These are phyloP conservation scores for Coremacera marginata DNA, from an alignment of 2,888 invertebrate genomes.

Conservation along the genomic window DNA sequence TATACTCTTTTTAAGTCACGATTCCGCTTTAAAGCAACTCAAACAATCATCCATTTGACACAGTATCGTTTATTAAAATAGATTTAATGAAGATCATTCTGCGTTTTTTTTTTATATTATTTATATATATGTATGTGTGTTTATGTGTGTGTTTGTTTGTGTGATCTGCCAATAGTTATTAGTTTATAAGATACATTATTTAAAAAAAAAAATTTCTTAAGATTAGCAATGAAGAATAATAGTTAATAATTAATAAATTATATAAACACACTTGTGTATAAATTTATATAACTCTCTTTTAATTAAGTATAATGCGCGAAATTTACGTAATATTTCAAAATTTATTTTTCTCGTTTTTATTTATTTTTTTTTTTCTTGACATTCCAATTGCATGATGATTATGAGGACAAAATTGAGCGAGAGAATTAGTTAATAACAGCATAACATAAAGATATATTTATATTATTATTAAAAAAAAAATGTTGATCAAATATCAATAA, in stretches of 20 bases:
- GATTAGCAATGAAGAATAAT: constrained; percentile 36
- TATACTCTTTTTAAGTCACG: too few relatives aligned
- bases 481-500: constrained; percentile 30
- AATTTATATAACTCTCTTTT: constrained; percentile 7
- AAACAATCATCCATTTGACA: constrained; percentile 34
- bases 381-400: not conserved
- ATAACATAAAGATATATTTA: constrained; percentile 19
- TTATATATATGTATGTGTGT: constrained; percentile 30
- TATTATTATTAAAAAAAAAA: constrained; percentile 19
- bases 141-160: constrained; percentile 15
- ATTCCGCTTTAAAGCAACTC: not conserved
- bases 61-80: constrained; percentile 44
- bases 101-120: constrained; percentile 21
- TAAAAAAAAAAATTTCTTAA: constrained; percentile 26
- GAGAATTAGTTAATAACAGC: constrained; percentile 15
- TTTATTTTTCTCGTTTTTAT: too few relatives aligned
- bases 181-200: constrained; percentile 36
- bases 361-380: not conserved
- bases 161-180: constrained; percentile 28
- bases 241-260: constrained; percentile 20
- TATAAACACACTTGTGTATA: constrained; percentile 16
- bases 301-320: constrained; percentile 28
- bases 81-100: constrained; percentile 37
- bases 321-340: constrained; percentile 13
- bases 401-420: constrained; percentile 17